Base-by-base conservation (phyloP, 2,797 vertebrate species). In the Rachycentron canadum region DNA sequence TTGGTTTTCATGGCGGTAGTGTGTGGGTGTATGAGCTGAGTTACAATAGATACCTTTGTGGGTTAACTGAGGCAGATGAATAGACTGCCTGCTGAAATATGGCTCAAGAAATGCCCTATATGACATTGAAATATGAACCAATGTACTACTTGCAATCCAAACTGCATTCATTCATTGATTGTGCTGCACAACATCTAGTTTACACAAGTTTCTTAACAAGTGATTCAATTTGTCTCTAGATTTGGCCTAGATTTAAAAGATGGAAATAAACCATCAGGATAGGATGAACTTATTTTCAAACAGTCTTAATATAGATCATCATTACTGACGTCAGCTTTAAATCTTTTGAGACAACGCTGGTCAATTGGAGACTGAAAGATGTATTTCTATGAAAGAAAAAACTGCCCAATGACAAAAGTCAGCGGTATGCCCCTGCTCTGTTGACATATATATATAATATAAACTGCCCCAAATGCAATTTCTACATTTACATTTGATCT, bases 211-310 rank as follows among this genome's bases (percentile, higher is more conserved):
- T 52, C 41, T 41, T 36, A 56, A 63, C 10, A 74, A 53, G 56
- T 30, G 4, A 68, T 60, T 55, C 47, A 57, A 16, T 72, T 65
- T 11, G 0, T 69, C 49, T 60, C 16, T 43, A 19, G 25, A 11
- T 41, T n/a, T 83, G 78, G 78, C 70, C 68, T 81, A 78, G 58
- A 85, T 82, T 73, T 57, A 68, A 62, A 57, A 52, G 40, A 60
- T 3, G 12, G 43, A 50, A 66, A 43, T 17, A 70, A 82, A 69
- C 57, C 19, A 12, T 26, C 41, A 72, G 49, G 19, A 23, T 10
- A 52, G 38, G 19, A 56, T 83, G 26, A 78, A 69, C 34, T 65
- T 25, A 45, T 60, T 74, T 66, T 77, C 28, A 62, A 64, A 64
- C 38, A 5, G 43, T 17, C 17, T 41, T 70, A 64, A 78, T 45